Evolutionary conservation across 2,113 vertebrate genomes (phyloP), one percentile per base, ranked within the genome.

Genomic region (Pelodiscus sinensis): DNA sequence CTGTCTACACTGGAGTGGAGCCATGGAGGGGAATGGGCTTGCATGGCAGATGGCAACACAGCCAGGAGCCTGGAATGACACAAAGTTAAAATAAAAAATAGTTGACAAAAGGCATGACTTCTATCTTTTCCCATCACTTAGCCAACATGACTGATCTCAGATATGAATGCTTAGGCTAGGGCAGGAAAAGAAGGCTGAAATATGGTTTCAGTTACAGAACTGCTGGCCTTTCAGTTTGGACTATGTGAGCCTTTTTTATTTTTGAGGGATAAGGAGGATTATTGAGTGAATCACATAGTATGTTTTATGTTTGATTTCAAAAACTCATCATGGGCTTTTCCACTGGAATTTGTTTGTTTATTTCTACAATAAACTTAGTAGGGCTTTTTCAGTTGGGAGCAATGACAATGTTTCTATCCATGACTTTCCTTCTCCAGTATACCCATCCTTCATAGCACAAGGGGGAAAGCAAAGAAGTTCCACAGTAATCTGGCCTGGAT

Each of bases 41-140:
- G 3, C 7, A 9, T 22, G 9, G 22, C 8, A 58, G 22, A 22
- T 58, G 22, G 25, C 12, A 4, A 9, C 25, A 29, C 2, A 12
- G 25, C 25, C 11, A 6, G 25, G 27, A 60, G n/a, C n/a, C 54
- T 79, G n/a, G 31, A 93, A 93, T 25, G 5, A 25, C 11, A 58
- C 35, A 71, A 92, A 68, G n/a, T 51, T 77, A 73, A 94, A 89
- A 7, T 80, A 27, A 82, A 89, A 84, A 86, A 86, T 80, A 44
- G 13, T 52, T 77, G 31, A 78, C 6, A 78, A 73, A 60, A 82
- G 77, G 38, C 57, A 75, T 21, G 9, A 81, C 31, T 35, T 68
- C 65, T 58, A 86, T 60, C 19, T 8, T 29, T 81, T 87, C 52
- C 22, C 44, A 12, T 55, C 7, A 62, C 22, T 93, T 83, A n/a